A percentile compares a stretch with the other conserved stretches of the same genome.
phyloP scores from a whole-genome alignment of 2,113 vertebrate genomes.

The Neopipo cinnamomea region DNA sequence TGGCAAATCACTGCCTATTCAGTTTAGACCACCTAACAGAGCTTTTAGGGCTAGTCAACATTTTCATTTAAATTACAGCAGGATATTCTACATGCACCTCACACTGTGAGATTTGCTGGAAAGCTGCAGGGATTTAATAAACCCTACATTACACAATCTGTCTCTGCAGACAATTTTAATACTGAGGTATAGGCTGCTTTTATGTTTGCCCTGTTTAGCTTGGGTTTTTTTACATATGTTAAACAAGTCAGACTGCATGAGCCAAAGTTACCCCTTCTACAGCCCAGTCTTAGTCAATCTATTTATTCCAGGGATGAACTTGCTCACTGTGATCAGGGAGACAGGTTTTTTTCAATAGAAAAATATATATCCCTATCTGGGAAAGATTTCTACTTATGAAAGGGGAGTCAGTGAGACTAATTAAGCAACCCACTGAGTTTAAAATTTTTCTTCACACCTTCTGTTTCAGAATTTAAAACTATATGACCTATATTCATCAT shows the following conservation, averaged over 20 bases:
- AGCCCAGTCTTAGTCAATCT: background rate
- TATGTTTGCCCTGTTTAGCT: background rate
- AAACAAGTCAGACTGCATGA: background rate
- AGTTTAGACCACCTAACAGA: background rate
- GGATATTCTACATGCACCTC: background rate
- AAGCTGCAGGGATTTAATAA: constrained; percentile 50
- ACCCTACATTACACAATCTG: constrained; percentile 10
- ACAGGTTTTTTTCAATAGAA: background rate
- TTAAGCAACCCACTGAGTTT: background rate
- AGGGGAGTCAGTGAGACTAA: background rate
- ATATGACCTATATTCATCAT: background rate
- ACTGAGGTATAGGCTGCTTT: background rate
- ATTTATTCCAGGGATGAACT: background rate
- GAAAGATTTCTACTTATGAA: background rate
- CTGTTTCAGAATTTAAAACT: background rate
- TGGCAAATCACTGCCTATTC: background rate
- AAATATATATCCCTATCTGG: fast-evolving
- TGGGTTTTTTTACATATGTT: constrained; percentile 8
- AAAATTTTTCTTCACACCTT: background rate
- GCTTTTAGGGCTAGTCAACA: constrained; percentile 26
- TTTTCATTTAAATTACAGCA: constrained; percentile 12
- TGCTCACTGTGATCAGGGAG: background rate
- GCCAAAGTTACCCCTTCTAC: background rate
- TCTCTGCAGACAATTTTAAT: constrained; percentile 27
- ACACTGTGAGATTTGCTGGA: constrained; percentile 6